Evolutionary conservation across 2,888 invertebrate species (phyloP).

Genomic region (Lysandra coridon): DNA sequence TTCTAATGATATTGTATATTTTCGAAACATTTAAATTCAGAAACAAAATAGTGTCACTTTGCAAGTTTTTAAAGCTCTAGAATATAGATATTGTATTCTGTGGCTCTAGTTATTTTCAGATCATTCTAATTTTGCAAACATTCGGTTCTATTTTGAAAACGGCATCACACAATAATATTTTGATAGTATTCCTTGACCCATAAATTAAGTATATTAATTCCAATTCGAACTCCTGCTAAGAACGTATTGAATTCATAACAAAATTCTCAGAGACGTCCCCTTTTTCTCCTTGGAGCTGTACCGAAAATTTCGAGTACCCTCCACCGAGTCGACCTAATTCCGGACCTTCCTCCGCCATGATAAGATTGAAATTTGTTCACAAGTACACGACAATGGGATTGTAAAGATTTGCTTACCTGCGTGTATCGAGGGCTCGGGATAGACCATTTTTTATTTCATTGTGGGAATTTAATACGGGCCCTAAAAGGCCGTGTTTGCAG

Average conservation of each 20-base stretch:
- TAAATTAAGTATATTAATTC: slow-evolving; percentile 28
- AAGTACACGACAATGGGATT: slow-evolving; percentile 69
- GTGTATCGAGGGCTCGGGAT: slow-evolving; percentile 68
- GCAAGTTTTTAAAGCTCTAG: background rate
- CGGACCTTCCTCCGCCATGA: slow-evolving; percentile 49
- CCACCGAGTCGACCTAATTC: slow-evolving; percentile 34
- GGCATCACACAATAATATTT: background rate
- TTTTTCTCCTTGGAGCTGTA: slow-evolving; percentile 15
- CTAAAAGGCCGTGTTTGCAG: slow-evolving; percentile 78
- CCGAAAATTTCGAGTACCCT: slow-evolving; percentile 33
- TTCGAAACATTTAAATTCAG: background rate
- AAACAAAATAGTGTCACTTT: background rate
- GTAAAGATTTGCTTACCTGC: slow-evolving; percentile 79
- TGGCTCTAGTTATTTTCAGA: background rate
- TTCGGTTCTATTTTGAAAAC: background rate
- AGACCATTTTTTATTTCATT: slow-evolving; percentile 74
- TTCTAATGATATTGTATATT: background rate
- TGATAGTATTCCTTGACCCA: background rate
- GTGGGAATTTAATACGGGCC: slow-evolving; percentile 76
- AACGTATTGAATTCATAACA: slow-evolving; percentile 27
- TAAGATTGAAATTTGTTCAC: slow-evolving; percentile 69
- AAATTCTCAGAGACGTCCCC: slow-evolving; percentile 27
- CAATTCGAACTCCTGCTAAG: slow-evolving; percentile 1
- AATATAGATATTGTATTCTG: too few relatives aligned
- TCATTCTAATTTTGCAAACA: background rate